phyloP scores from a whole-genome alignment of 1,140 invertebrate genomes.

The Pollicipes pollicipes region DNA sequence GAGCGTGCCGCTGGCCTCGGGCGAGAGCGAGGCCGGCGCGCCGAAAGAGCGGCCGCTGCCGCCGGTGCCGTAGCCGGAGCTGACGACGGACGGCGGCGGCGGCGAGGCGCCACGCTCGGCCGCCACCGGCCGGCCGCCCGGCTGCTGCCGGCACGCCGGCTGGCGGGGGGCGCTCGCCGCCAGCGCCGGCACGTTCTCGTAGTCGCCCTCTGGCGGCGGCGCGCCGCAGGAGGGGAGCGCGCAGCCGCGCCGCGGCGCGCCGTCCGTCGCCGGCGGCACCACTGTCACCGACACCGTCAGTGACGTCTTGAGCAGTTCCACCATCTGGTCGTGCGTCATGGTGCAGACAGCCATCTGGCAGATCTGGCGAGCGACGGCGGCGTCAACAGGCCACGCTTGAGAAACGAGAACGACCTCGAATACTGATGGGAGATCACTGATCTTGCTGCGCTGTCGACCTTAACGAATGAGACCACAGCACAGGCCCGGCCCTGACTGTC shows the following conservation, averaged over 20 bases:
- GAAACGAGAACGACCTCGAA: too few species aligned
- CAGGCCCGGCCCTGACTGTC: too few species aligned
- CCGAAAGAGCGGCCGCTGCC: conserved; percentile 48
- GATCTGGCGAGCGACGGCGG: conserved; percentile 40
- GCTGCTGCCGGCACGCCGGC: neutral
- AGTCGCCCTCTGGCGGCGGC: neutral
- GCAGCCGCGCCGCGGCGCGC: neutral
- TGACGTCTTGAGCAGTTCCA: conserved; percentile 79
- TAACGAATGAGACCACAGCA: too few species aligned
- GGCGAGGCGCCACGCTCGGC: conserved; percentile 32
- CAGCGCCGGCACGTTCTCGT: neutral
- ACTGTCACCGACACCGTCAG: conserved; percentile 65
- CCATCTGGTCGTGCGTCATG: conserved; percentile 80
- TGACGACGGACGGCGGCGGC: conserved; percentile 60
- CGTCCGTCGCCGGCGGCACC: conserved; percentile 40
- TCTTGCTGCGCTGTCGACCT: too few species aligned
- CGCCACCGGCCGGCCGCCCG: too few species aligned
- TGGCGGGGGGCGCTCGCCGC: too few species aligned
- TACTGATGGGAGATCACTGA: too few species aligned
- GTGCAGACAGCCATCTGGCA: conserved; percentile 78
- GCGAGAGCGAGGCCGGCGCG: neutral
- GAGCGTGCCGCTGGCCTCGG: neutral
- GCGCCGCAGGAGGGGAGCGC: neutral
- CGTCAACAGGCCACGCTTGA: too few species aligned
- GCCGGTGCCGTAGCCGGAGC: conserved; percentile 66